Base-by-base conservation (phyloP, 2,113 vertebrate species). In the Onychostruthus taczanowskii region DNA sequence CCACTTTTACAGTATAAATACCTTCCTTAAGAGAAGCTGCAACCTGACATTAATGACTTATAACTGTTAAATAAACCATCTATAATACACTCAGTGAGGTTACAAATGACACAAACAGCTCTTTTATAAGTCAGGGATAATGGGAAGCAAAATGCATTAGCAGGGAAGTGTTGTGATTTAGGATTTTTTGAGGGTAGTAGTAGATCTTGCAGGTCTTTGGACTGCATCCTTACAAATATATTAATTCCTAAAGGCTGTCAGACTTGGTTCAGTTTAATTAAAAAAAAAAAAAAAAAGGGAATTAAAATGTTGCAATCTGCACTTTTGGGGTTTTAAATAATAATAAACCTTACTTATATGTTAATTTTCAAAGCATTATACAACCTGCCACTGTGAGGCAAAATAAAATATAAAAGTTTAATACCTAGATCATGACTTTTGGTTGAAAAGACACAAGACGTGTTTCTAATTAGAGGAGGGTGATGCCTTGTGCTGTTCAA, bases 111-210 rank as follows among this genome's bases (percentile, higher is more conserved):
- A 84, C 87, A 80, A 93, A 62, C 41, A 90, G 11, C 70, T 90
- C 87, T 70, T 91, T 88, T 90, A 83, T 86, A 90, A 90, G 64
- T 90, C 41, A 41, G 37, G 79, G 79, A 55, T 83, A 90, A 91
- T 55, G 52, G n/a, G 59, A 80, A 94, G 43, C 10, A 69, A 78
- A 87, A 80, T 21, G 41, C 53, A 69, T 94, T 88, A 83, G 27
- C 6, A 33, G 30, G 59, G 44, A 77, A 74, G 19, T 55, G 44
- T 9, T 46, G 72, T 90, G 62, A 84, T 94, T 94, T 73, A 52
- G 13, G 33, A 49, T 27, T 85, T 62, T 85, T 56, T 73, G 63
- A 83, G 28, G 46, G 46, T 11, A 52, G 69, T 6, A 35, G 35
- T 73, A 61, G 50, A 67, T 74, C 70, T 73, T 91, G n/a, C 27